Base-by-base conservation (phyloP, 2,797 vertebrate species). In the Paramormyrops hopkinsi region DNA sequence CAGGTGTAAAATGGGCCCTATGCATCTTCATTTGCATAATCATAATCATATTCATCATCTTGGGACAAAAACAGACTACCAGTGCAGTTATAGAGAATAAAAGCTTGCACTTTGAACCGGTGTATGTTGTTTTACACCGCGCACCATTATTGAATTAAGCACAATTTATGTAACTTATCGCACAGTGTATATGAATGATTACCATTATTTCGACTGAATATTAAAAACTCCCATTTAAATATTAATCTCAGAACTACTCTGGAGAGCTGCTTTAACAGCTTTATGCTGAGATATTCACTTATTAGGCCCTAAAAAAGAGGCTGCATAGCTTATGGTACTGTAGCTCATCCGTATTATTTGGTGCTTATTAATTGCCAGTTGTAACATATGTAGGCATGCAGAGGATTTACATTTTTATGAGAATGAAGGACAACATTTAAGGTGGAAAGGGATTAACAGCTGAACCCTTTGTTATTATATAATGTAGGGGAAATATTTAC, bases 71-170 rank as follows among this genome's bases (percentile, higher is more conserved):
- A 46, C 76, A 82, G 76, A 46, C 37, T 82, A 82, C 41, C 41
- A 82, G 37, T 1, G 19, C 76, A 44, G 76, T 22, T 82, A 82
- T 2, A n/a, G 76, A 82, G 76, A 56, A 82, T 22, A 44, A 82
- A 82, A 46, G 41, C 17, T 46, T 82, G 76, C 76, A 82, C 76
- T 82, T 82, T 82, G 76, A 82, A 46, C 41, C 19, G 0, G 7
- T 46, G 76, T 41, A 46, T 82, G 76, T 46, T 46, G 76, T 44
- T 82, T 44, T 46, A 46, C 37, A 82, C 37, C 19, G 41, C 9
- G 41, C 76, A 82, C 37, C 76, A 82, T 82, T 82, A 82, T 82
- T 82, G 41, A 82, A 82, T 82, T 82, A 82, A 82, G 76, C 76
- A 82, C 76, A 82, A 46, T 82, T 82, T 82, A 22, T 82, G 44